Conservation (phyloP, 2,797 vertebrate genomes). For the Rhinatrema bivittatum region DNA sequence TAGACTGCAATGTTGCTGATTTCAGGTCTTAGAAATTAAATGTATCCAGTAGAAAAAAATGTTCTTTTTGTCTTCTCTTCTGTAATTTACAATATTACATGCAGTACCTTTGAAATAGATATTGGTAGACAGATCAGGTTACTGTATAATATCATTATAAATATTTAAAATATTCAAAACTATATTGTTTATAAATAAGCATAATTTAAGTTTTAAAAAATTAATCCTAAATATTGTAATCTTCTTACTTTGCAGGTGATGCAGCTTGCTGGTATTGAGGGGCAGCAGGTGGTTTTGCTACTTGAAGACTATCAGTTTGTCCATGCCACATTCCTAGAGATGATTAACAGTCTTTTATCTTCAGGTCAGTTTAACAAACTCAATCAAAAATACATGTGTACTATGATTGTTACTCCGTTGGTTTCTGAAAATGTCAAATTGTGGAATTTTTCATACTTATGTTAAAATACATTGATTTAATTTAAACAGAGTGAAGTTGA, state of each 20-base stretch:
- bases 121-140: too few relatives aligned
- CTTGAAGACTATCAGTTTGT: conserved; percentile 94
- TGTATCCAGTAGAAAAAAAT: too few relatives aligned
- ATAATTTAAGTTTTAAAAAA: not conserved
- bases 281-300: conserved; percentile 82
- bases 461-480: too few relatives aligned
- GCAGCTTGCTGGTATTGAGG: conserved; percentile 83
- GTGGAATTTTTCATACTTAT: too few relatives aligned
- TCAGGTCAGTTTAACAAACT: conserved; percentile 81
- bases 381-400: too few relatives aligned
- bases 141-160: not conserved
- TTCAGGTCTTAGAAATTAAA: too few relatives aligned
- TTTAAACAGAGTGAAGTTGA: too few relatives aligned
- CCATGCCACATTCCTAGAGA: conserved; percentile 82
- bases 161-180: not conserved
- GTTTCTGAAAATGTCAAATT: too few relatives aligned
- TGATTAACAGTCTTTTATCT: conserved; percentile 92
- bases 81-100: not conserved
- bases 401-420: too few relatives aligned
- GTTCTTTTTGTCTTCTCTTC: too few relatives aligned
- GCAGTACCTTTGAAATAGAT: not conserved
- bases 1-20: too few relatives aligned
- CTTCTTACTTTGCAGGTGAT: conserved; percentile 64
- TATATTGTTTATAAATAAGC: not conserved
- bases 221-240: not conserved